phyloP scores from a whole-genome alignment of 1,140 invertebrate genomes.

The Drosophila bocki region DNA sequence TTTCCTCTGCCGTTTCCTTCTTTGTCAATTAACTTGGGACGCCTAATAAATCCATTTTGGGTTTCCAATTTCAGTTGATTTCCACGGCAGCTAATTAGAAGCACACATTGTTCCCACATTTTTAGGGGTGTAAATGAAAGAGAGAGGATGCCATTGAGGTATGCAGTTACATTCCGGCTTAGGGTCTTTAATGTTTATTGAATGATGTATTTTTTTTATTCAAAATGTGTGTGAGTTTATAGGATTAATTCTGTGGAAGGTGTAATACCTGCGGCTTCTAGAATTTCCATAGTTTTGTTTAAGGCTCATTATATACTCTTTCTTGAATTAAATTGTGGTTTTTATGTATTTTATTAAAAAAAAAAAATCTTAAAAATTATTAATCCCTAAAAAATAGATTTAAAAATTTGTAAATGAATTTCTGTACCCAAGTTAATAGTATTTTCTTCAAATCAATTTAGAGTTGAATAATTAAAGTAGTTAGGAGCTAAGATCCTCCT shows the following conservation, averaged over 20 bases:
- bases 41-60: constrained; percentile 69
- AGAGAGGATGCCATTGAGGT: background rate
- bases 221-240: background rate
- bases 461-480: background rate
- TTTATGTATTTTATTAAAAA: too few relatives aligned
- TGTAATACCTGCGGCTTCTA: background rate
- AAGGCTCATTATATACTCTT: background rate
- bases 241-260: background rate
- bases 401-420: too few relatives aligned
- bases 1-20: constrained; percentile 13
- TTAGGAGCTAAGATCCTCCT: background rate
- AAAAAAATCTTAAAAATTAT: too few relatives aligned
- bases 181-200: background rate
- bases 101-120: constrained; percentile 15
- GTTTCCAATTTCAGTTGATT: constrained; percentile 52
- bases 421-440: background rate
- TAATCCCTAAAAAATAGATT: too few relatives aligned
- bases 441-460: background rate
- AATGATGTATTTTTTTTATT: background rate
- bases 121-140: background rate
- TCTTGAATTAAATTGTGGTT: background rate
- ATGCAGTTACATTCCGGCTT: constrained; percentile 9
- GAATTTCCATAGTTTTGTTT: background rate
- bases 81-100: constrained; percentile 34
- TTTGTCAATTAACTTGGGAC: constrained; percentile 44